Evolutionary conservation across 2,797 vertebrate genomes (phyloP).

Genomic region (Periophthalmus magnuspinnatus): DNA sequence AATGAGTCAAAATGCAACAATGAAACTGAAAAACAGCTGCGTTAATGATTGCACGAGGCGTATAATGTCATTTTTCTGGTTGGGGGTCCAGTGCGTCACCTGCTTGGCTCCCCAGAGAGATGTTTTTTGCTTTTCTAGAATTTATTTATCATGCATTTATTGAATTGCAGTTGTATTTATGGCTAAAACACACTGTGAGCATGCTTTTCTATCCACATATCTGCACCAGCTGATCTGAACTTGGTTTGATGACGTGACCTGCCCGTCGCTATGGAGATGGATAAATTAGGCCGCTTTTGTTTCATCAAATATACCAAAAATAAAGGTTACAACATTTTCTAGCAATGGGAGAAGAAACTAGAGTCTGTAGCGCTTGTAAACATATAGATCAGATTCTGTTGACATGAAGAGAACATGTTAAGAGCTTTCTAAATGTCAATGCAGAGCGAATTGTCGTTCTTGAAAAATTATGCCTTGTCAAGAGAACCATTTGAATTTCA

Average conservation of each 20-base stretch:
- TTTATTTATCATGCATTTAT: too few species aligned
- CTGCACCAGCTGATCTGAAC: too few species aligned
- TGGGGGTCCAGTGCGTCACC: background rate
- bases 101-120: background rate
- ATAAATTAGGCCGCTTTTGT: background rate
- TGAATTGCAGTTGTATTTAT: too few species aligned
- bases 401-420: background rate
- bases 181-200: too few species aligned
- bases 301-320: background rate
- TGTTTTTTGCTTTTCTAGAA: background rate
- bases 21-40: background rate
- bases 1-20: background rate
- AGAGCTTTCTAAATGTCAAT: slow-evolving; percentile 3
- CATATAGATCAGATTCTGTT: too few species aligned
- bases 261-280: too few species aligned
- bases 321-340: background rate
- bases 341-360: background rate
- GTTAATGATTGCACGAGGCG: background rate
- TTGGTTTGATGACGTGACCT: too few species aligned
- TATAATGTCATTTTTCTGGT: background rate
- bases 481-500: slow-evolving; percentile 22
- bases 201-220: too few species aligned
- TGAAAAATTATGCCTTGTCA: slow-evolving; percentile 19
- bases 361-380: background rate
- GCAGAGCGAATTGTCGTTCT: slow-evolving; percentile 7